Percentiles rank a stretch among this genome's conserved stretches.
Conservation (phyloP, 37 sponge, comb jelly and placozoan genomes). For the Crambe crambe region DNA sequence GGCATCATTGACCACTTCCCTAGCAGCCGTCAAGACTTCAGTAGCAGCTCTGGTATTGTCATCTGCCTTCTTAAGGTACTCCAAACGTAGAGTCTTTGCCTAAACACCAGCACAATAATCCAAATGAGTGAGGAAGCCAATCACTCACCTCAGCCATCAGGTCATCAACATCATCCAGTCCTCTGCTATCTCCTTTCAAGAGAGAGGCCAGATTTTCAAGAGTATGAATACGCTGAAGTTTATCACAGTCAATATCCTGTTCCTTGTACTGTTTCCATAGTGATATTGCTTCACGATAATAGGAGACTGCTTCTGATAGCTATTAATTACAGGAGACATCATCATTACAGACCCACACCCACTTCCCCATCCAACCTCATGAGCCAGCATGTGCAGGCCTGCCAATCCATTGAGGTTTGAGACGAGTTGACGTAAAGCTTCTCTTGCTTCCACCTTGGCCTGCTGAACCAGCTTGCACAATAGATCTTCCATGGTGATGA, state of each 20-base stretch:
- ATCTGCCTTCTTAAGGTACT: conserved; percentile 47
- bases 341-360: not conserved
- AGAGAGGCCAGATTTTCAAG: conserved; percentile 72
- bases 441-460: conserved; percentile 62
- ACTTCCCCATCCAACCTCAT: conserved; percentile 24
- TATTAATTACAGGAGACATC: conserved; percentile 5
- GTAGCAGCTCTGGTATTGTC: conserved; percentile 20
- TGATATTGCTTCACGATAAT: conserved; percentile 65
- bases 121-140: too few relatives aligned
- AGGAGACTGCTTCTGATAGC: conserved; percentile 39
- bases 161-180: not conserved
- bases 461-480: conserved; percentile 60
- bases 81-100: conserved; percentile 42
- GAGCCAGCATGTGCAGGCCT: conserved; percentile 43
- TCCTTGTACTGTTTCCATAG: conserved; percentile 60
- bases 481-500: conserved; percentile 71
- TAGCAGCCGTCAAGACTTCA: not conserved
- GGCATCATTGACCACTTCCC: not conserved
- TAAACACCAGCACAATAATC: conserved; percentile 1
- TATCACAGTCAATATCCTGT: conserved; percentile 57
- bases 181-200: too few relatives aligned
- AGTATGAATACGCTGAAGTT: conserved; percentile 77
- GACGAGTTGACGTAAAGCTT: conserved; percentile 60
- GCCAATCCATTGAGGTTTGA: conserved; percentile 75
- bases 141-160: conserved; percentile 1